Evolutionary conservation across 2,797 vertebrate genomes (phyloP), one percentile per base, ranked within the genome.

Genomic region (Moxostoma hubbsi): DNA sequence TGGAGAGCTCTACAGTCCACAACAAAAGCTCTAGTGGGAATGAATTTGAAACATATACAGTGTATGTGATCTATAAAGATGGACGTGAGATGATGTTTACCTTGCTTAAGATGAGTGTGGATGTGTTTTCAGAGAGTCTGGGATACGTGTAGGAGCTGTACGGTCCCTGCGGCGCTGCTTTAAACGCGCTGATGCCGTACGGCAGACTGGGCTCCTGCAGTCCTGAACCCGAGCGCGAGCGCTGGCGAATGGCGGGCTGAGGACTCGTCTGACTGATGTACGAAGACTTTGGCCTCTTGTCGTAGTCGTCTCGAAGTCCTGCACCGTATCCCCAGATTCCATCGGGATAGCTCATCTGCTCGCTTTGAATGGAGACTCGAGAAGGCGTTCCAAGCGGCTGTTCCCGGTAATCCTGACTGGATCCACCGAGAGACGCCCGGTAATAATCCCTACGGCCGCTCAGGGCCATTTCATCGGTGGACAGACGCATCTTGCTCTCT

Each of bases 101-200:
- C 97, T 99, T 99, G 88, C 94, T 88, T 83, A 97, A 67, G 86
- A 94, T 95, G 9, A 92, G 89, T 13, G 94, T 90, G 0, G 90
- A 93, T 6, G 93, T 88, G 82, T 92, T 94, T 93, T 99, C 98
- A 0, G 97, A 98, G 86, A 99, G 90, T 81, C 97, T 96, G 12
- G 97, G 97, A 88, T 99, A 99, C 76, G 97, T 99, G 90, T 98
- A 99, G 75, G 97, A 99, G 92, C 94, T 98, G 93, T 98, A 99
- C 0, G 96, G 89, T 73, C 96, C 95, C 83, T 98, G 97, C 67
- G 95, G 92, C 64, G 94, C 94, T 80, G 94, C 93, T 93, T 95
- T 98, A 88, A 98, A 97, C 72, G 94, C 93, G 80, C 95, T 95
- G 1, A 90, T 86, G 66, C 94, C 95, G 0, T 96, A 97, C 50